Base-by-base conservation (phyloP, 2,888 invertebrate genomes). In the Nomada fabriciana region DNA sequence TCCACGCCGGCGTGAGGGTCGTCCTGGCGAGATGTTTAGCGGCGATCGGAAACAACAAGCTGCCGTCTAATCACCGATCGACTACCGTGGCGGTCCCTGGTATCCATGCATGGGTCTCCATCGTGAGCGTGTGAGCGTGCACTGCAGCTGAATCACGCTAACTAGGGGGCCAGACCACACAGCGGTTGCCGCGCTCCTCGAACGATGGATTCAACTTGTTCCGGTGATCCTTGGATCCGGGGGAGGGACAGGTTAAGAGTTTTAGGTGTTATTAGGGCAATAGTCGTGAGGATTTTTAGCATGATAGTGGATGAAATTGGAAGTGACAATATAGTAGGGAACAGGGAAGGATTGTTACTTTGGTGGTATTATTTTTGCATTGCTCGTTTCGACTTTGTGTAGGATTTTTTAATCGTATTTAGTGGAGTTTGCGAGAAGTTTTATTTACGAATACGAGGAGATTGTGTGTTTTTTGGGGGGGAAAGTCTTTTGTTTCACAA, bases 51-150 rank as follows among this genome's bases (percentile, higher is more conserved):
- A 89, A 89, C 86, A 90, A 91, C 91, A 89, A 90, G 89, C 89
- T 90, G 85, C 88, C 86, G 88, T 90, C 90, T 91, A 90, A 91
- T 91, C 90, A 88, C 83, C 89, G 90, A 91, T 91, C 89, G 89
- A 86, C 90, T 90, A 88, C 85, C 86, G 86, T 65, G 86, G 84
- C 83, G 87, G 82, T 86, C 82, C 78, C 71, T 82, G 55, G 72
- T 55, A 69, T 74, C 78, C 81, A 59, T 52, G 55, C 67, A 68
- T 52, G 25, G 77, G 83, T 81, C 65, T 53, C 42, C 75, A 60
- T 70, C 70, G 81, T 29, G 71, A 82, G 76, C 84, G 86, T 85
- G 88, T 87, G 89, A 88, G 86, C 86, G 87, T 84, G 89, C 84
- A 83, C 84, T 80, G 86, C 84, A 88, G 85, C 86, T 86, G 90